Conservation (phyloP, 2,113 vertebrate genomes). For the Gallinago paraguaiae region DNA sequence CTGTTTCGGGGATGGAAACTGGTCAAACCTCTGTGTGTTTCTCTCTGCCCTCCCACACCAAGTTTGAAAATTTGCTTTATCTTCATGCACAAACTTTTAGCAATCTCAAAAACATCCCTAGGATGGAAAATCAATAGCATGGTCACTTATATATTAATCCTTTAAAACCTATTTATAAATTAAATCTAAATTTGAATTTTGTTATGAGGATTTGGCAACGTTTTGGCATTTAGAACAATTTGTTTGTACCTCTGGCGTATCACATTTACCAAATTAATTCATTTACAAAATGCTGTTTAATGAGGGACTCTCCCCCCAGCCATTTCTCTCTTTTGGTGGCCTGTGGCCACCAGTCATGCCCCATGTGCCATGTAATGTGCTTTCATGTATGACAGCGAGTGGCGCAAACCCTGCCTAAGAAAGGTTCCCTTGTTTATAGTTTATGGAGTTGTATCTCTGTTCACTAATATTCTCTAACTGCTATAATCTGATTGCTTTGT, state of each 20-base stretch:
- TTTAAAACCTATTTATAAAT: neutral
- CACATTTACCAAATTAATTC: neutral
- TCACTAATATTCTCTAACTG: neutral
- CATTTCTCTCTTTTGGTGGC: neutral
- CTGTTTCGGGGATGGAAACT: neutral
- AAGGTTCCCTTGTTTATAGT: neutral
- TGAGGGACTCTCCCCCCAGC: neutral
- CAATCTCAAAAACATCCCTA: neutral
- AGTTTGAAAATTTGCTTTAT: neutral
- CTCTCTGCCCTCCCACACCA: neutral
- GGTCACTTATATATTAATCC: neutral
- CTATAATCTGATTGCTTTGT: neutral
- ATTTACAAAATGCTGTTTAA: neutral
- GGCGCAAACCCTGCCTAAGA: neutral
- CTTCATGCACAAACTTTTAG: neutral
- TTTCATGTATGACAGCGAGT: fast-evolving
- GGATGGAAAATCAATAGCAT: neutral
- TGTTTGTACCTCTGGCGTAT: neutral
- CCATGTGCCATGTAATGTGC: fast-evolving
- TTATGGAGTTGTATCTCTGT: neutral
- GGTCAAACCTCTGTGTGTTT: neutral
- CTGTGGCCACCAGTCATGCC: neutral
- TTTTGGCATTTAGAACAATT: neutral
- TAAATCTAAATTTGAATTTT: neutral
- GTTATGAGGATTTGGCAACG: neutral